Evolutionary conservation across 2,797 vertebrate species (phyloP), one percentile per base, ranked within the genome.

Genomic region (Tolypeutes matacus): DNA sequence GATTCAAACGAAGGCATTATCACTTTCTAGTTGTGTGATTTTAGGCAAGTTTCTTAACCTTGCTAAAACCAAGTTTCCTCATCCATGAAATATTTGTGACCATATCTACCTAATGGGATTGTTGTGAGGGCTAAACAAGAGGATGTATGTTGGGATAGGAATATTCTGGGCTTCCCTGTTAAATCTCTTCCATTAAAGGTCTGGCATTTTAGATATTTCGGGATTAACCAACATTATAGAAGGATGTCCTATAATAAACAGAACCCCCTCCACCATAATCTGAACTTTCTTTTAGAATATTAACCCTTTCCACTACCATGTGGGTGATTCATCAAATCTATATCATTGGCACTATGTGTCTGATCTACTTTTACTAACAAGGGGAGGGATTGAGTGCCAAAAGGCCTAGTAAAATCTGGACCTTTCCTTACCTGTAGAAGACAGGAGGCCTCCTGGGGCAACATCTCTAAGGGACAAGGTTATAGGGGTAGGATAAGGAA

Each of bases 271-370:
- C 6, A 49, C 9, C 14, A 31, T 75, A 58, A 42, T 67, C 69
- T 78, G 56, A 78, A 82, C 82, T 20, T 85, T 64, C 17, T 53
- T 80, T 84, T 51, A 72, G 84, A 93, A 12, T n/a, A 73, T 56
- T 39, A 31, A 73, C 4, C 4, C 5, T 92, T 56, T 90, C 34
- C 25, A 1, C 34, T 75, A 17, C 53, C 53, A 56, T 31, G 39
- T 17, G 77, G 0, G 15, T 13, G 17, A 92, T 34, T 34, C 5
- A 2, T 34, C 62, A 84, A 36, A 42, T 34, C 23, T 73, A 3
- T 29, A 73, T 72, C 73, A 73, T 5, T 72, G 25, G 14, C 31
- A 83, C 8, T 11, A 23, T 62, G 77, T 60, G 49, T 39, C 6
- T 70, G 60, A 62, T 76, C 65, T 67, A 34, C 56, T 81, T 46